Conservation (phyloP, 2,113 vertebrate species). For the Sitta europaea region DNA sequence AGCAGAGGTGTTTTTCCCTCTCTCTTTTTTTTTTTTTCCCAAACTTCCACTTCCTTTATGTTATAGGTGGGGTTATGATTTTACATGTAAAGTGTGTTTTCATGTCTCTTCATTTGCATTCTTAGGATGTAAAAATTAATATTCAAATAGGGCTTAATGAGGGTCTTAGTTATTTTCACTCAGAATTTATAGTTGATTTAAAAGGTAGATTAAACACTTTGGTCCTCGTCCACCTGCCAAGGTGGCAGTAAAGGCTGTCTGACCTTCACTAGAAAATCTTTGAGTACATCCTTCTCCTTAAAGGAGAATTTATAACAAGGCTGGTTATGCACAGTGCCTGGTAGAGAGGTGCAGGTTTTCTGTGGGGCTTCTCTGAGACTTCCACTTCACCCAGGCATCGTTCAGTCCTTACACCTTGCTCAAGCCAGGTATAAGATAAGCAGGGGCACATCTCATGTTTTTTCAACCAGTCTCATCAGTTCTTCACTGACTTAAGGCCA, state of each 20-base stretch:
- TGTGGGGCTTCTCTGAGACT: not conserved
- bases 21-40: not conserved
- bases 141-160: not conserved
- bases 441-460: not conserved
- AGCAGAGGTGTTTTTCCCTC: not conserved
- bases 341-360: not conserved
- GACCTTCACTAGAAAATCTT: not conserved
- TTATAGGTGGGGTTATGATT: not conserved
- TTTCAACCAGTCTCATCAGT: not conserved
- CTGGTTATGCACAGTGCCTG: not conserved
- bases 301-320: not conserved
- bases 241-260: not conserved
- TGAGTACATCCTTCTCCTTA: not conserved
- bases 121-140: not conserved
- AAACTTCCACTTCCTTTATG: not conserved
- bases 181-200: not conserved
- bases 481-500: not conserved
- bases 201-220: not conserved
- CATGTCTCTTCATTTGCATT: not conserved
- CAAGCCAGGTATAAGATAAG: not conserved
- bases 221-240: not conserved
- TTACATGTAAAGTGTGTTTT: not conserved
- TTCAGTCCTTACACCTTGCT: not conserved
- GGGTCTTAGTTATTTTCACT: not conserved
- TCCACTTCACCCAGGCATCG: rapidly evolving